phyloP scores from a whole-genome alignment of 2,113 vertebrate species.

The Ariopsis seemanni region DNA sequence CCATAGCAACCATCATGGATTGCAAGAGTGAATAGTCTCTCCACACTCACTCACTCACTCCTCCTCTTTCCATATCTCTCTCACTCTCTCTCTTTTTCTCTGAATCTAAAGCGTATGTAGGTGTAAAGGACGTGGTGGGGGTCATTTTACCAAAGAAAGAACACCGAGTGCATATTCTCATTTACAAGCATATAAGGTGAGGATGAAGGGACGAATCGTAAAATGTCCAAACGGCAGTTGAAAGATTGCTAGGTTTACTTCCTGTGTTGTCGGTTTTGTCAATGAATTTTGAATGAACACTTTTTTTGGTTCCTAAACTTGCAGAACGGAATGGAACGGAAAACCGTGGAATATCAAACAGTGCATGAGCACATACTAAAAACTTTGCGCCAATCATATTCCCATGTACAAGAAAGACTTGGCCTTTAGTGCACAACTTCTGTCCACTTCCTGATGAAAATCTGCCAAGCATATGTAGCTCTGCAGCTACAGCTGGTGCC shows the following conservation, averaged over 20 bases:
- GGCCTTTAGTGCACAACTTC: not conserved
- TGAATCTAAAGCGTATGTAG: conserved; percentile 42
- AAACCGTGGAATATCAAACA: not conserved
- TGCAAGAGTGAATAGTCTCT: conserved; percentile 47
- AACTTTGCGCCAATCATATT: not conserved
- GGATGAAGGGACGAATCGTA: not conserved
- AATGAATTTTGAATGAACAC: not conserved
- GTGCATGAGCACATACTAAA: not conserved
- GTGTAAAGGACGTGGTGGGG: not conserved
- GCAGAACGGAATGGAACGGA: not conserved
- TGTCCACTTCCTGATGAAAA: not conserved
- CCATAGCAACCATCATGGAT: conserved; percentile 65
- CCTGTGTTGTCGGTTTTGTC: not conserved
- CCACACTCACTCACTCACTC: conserved; percentile 23
- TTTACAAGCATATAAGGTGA: conserved; percentile 7
- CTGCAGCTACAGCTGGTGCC: conserved; percentile 8
- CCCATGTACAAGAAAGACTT: not conserved
- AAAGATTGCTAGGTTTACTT: not conserved
- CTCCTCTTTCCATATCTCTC: conserved; percentile 14
- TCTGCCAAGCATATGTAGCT: not conserved
- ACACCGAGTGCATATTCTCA: conserved; percentile 27
- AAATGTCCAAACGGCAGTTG: not conserved
- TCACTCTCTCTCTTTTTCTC: conserved; percentile 12
- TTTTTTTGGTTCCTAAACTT: not conserved
- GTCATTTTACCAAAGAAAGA: conserved; percentile 22